Evolutionary conservation across 2,797 vertebrate genomes (phyloP), one percentile per base, ranked within the genome.

Genomic region (Pyrocephalus nanus): DNA sequence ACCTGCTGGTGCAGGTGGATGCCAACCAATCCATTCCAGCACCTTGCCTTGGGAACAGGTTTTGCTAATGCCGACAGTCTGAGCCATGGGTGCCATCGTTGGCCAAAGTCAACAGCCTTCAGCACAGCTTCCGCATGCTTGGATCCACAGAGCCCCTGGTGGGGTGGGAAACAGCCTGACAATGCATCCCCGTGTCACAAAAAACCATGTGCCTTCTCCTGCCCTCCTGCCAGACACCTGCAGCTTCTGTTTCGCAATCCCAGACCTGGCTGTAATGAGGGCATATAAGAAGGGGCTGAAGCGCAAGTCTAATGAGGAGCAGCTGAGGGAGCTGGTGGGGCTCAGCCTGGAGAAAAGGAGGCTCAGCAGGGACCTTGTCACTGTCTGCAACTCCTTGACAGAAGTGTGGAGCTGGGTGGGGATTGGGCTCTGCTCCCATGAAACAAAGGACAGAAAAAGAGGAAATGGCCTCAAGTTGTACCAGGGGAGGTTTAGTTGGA

Each of bases 31-130:
- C 53, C 29, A 43, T 64, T 38, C 54, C 4, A 8, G 51, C 19
- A 32, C 15, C 29, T 70, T 30, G 22, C 27, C 72, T 38, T 9
- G 15, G 82, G 54, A 78, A 19, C 50, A 67, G 32, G 60, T 27
- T 65, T 74, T 48, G 6, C 45, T 58, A 5, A 30, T 23, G 29
- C 42, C n/a, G 14, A 38, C 19, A 27, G 34, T 9, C 57, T 42
- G 90, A 75, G 43, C 73, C 50, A 25, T 0, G 0, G 29, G 14
- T 47, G 19, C 38, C 30, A 30, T 2, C 1, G 0, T 14, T 58
- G 80, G 76, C 66, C 55, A 77, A 77, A 73, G n/a, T 69, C 80
- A 89, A 73, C 60, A 81, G n/a, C 32, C 8, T 30, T 30, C 14
- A 8, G 51, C 17, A 5, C 8, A 36, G 45, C 32, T 92, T 92